Base-by-base conservation (phyloP, 1,140 invertebrate species). In the Formica selysi region DNA sequence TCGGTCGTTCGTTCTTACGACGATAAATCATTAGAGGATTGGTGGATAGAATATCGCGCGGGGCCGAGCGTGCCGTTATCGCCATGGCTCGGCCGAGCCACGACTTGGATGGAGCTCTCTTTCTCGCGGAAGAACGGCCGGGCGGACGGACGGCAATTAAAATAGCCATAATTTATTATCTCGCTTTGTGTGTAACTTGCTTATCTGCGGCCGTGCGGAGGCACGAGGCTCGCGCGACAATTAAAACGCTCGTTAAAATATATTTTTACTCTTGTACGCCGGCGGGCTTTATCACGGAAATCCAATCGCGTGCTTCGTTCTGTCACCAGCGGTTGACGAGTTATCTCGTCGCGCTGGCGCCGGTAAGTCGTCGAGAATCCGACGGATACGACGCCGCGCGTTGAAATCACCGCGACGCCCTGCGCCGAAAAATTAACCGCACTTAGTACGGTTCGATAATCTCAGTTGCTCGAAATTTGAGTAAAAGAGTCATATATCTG, bases 361-460 rank as follows among this genome's bases (percentile, higher is more conserved):
- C 85, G 62, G 16, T 29, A 29, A 38, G 68, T 64, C 76, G 80
- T 83, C 79, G 88, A 91, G 88, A 91, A 91, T 86, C 93, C 94
- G 93, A 92, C 94, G 94, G 94, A 90, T 91, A 86, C 90, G 51
- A 38, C 91, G 87, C 90, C 93, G 89, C 80, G 94, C 93, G 89
- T 94, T 94, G 90, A 94, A 94, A 92, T 93, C 93, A 93, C 93
- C 90, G 86, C 59, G 54, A 61, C 86, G 68, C 70, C 51, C 71
- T 57, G 61, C 85, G 41, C n/a, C 26, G 67, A 70, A 70, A 68
- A 65, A 59, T 57, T 38, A 29, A 64, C 67, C 36, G 36, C 0
- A 11, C 7, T 51, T 8, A 2, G n/a, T 13, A 41, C 73, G 16
- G 11, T 11, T 7, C 16, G 19, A 36, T 19, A 38, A 8, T 22